Base-by-base conservation (phyloP, 2,888 invertebrate genomes). In the Phlogophora meticulosa region DNA sequence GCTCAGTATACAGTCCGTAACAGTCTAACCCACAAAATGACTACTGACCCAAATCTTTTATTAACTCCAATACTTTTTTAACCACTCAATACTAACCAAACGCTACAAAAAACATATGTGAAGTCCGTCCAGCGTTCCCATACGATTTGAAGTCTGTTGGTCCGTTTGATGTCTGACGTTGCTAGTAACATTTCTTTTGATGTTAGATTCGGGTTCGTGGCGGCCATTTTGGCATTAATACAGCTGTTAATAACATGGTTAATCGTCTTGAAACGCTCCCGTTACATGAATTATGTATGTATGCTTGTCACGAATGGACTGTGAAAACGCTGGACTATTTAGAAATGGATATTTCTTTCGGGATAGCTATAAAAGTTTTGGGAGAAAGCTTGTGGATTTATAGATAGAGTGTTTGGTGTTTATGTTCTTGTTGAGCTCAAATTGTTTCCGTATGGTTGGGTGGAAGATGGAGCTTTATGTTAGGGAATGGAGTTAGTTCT, bases 251-350 rank as follows among this genome's bases (percentile, higher is more conserved):
- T 83, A 83, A 59, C 68, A 59, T 43, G 74, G 61, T 83, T 80
- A 78, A 81, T 81, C 69, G 69, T 43, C 71, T 58, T 46, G 72
- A 81, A 81, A 83, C 62, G 55, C 43, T 66, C 53, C 55, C 40
- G 58, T 66, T 68, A 78, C 66, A 83, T 81, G 71, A 80, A 78
- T 83, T 74, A 80, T 83, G 81, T 74, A 78, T 68, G 65, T 81
- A 13, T 55, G 43, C 55, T 56, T 68, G 73, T 72, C 72, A 67
- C 64, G 55, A 82, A 80, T 64, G 72, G 45, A 57, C 83, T 83
- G 66, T 69, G 61, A 78, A 83, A 77, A 70, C 24, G 52, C 43
- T 73, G 61, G 46, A 64, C 66, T 78, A 58, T 81, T 80, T 56
- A 64, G 55, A 70, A 69, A 63, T 71, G 48, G 22, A 71, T 63